Conservation (phyloP, 2,113 vertebrate species). For the Siniperca chuatsi region DNA sequence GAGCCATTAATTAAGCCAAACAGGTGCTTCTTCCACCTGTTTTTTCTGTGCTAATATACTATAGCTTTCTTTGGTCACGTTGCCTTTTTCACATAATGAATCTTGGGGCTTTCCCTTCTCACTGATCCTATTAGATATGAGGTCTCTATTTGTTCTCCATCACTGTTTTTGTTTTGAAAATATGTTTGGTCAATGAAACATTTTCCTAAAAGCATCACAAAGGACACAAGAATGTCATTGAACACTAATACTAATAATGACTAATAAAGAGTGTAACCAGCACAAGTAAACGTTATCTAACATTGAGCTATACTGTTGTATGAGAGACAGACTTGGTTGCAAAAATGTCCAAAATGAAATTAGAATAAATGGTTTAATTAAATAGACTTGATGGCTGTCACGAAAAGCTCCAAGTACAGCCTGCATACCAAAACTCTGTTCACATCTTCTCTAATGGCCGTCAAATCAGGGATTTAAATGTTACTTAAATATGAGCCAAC, state of each 20-base stretch:
- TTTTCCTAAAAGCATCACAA: too few relatives aligned
- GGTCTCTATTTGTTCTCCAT: not conserved
- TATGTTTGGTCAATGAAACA: not conserved
- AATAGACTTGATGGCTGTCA: not conserved
- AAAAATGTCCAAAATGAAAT: not conserved
- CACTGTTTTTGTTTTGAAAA: not conserved
- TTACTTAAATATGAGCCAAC: not conserved
- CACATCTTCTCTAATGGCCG: not conserved
- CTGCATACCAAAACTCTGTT: not conserved
- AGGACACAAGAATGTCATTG: not conserved
- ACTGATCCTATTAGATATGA: not conserved
- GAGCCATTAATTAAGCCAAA: conserved; percentile 36
- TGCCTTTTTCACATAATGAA: not conserved
- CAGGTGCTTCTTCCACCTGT: conserved; percentile 50
- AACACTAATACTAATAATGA: not conserved
- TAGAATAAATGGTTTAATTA: not conserved
- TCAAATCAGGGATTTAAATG: not conserved
- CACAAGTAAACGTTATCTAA: not conserved
- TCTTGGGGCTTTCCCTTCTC: not conserved
- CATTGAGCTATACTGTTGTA: not conserved
- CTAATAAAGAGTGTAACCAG: not conserved
- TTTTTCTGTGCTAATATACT: not conserved
- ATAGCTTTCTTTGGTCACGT: not conserved
- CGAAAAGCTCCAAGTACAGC: not conserved
- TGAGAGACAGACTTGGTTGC: not conserved